phyloP scores from a whole-genome alignment of 1,140 invertebrate species.

The Drosophila suzukii region DNA sequence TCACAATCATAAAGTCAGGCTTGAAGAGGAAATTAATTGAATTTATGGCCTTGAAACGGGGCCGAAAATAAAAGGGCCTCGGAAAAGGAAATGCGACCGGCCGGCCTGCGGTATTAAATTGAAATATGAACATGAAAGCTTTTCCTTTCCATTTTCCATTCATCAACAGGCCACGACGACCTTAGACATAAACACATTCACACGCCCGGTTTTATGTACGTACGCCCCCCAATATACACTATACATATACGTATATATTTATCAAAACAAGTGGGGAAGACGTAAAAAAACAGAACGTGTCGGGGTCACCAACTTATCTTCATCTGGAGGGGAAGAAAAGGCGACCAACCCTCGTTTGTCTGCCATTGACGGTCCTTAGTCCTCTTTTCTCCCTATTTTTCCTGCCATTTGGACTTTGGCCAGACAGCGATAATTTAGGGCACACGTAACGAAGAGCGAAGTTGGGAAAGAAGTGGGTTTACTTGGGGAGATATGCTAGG shows the following conservation, averaged over 20 bases:
- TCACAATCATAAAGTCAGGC: constrained; percentile 24
- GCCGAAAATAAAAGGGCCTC: constrained; percentile 19
- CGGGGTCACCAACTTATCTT: constrained; percentile 71
- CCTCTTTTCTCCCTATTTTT: constrained; percentile 22
- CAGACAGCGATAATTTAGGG: constrained; percentile 68
- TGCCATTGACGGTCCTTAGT: constrained; percentile 68
- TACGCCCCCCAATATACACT: neutral
- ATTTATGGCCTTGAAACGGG: constrained; percentile 46
- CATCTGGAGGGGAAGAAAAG: constrained; percentile 34
- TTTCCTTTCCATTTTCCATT: constrained; percentile 60
- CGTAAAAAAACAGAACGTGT: constrained; percentile 65
- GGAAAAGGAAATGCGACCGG: constrained; percentile 37
- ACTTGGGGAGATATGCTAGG: constrained; percentile 37
- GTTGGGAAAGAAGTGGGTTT: constrained; percentile 22
- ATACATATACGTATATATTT: constrained; percentile 33
- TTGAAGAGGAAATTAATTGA: constrained; percentile 61
- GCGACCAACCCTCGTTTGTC: constrained; percentile 32
- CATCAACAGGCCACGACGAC: constrained; percentile 59
- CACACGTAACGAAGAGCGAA: constrained; percentile 50
- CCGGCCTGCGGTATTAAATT: constrained; percentile 58
- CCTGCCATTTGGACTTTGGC: constrained; percentile 23
- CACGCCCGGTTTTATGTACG: constrained; percentile 40
- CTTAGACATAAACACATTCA: constrained; percentile 79
- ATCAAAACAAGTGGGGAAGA: constrained; percentile 39
- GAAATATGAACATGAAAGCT: constrained; percentile 78